Evolutionary conservation across 2,888 invertebrate genomes (phyloP), one percentile per base, ranked within the genome.

Genomic region (Automeris io): DNA sequence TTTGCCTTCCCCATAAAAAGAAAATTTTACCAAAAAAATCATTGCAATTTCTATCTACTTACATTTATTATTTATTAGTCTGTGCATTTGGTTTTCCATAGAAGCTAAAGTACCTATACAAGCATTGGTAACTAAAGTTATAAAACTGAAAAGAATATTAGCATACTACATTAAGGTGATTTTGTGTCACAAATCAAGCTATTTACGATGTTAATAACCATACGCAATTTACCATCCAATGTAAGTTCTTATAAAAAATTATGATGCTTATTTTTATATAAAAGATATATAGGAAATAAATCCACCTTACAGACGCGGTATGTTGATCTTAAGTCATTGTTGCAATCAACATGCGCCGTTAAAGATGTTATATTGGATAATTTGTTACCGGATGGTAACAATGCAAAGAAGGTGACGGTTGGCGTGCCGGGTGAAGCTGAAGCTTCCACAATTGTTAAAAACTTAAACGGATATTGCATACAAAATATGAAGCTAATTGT

Each of bases 341-440:
- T 65, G n/a, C 38, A 41, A 9, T 51, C 54, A 0, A 46, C 53
- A 52, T 65, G 66, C 31, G 59, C 57, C 0, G 33, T 64, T 3
- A 37, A 41, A 2, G 53, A 63, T 9, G 34, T 57, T 3, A 64
- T 68, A 26, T 35, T 68, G 22, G 68, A 65, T 32, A 62, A 64
- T 18, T 45, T 66, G 3, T 16, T 45, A n/a, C 21, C 26, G 7
- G 61, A 64, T 2, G 52, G 54, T n/a, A n/a, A n/a, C 0, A 23
- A 23, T 1, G 39, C 37, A 2, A 60, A 52, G 37, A 55, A 49
- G 9, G 58, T 66, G 5, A 66, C 66, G 0, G 54, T 66, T 1
- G 66, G 68, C 0, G 43, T 66, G n/a, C 53, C 53, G 2, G 59
- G 59, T 18, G 61, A 62, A 6, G 51, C 37, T 5, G 65, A 66